Evolutionary conservation across 2,113 vertebrate species (phyloP), one percentile per base, ranked within the genome.

Genomic region (Oophaga pumilio): DNA sequence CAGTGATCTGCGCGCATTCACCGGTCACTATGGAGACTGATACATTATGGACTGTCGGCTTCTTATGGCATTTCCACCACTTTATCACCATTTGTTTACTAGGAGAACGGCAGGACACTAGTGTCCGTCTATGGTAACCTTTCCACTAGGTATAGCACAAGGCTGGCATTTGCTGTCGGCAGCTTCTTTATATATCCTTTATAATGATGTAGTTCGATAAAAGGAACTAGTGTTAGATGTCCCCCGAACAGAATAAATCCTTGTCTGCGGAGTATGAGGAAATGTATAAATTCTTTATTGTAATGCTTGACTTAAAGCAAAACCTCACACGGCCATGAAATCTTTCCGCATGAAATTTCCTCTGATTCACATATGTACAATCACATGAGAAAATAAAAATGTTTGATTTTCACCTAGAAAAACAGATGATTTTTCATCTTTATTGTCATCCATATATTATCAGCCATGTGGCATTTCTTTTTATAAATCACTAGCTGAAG

Each of bases 11-110:
- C 52, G 28, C 22, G 78, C 78, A 17, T 43, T 8, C n/a, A 22
- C 20, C 26, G 80, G 60, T 82, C 80, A 82, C 80, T 82, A 82
- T 82, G 62, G 80, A 82, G 80, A 82, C 80, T 82, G 60, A 66
- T 64, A 82, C 20, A 66, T 52, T 62, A 73, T 82, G 60, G 60
- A 82, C 43, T 66, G 20, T 64, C 62, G 50, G 80, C 43, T 22
- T 82, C 22, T 52, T 14, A 24, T 66, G 62, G 80, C 68, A 82
- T 68, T 82, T 82, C 50, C 43, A 50, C 60, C 60, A 52, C n/a
- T 52, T 82, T 50, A 22, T 82, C 22, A 52, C 80, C 62, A 82
- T 52, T 26, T 78, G 52, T 59, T 79, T 79, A 79, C 24, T 57
- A 79, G 53, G 8, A 24, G 20, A 24, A 59, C 28, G 76, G 76